phyloP scores from a whole-genome alignment of 2,113 vertebrate species.

The Eurypyga helias region DNA sequence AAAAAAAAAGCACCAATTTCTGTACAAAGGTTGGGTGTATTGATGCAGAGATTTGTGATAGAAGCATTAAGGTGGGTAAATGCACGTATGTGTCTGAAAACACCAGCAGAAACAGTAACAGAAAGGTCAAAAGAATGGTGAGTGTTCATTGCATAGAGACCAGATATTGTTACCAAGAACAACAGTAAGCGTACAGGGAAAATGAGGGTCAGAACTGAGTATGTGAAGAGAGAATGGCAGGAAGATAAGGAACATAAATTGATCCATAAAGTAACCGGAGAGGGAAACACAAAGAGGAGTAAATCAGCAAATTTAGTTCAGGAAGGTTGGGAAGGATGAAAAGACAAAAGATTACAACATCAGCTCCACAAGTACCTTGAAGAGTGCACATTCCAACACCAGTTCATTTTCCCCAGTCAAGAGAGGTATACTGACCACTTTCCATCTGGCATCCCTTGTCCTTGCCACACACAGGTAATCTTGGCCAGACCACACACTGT shows the following conservation, averaged over 20 bases:
- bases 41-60: background rate
- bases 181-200: background rate
- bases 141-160: background rate
- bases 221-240: background rate
- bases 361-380: background rate
- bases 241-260: background rate
- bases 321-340: background rate
- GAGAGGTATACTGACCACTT: background rate
- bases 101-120: background rate
- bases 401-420: background rate
- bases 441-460: background rate
- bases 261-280: background rate
- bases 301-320: background rate
- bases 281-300: background rate
- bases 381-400: background rate
- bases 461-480: background rate
- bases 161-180: background rate
- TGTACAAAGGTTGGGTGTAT: fast-evolving
- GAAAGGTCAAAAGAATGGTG: background rate
- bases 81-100: background rate
- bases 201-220: background rate
- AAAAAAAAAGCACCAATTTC: background rate
- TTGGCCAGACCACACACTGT: background rate
- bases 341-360: background rate
- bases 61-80: background rate